Percentiles rank a stretch among this genome's conserved stretches.
phyloP scores from a whole-genome alignment of 2,113 vertebrate genomes.

The Centrocercus urophasianus region DNA sequence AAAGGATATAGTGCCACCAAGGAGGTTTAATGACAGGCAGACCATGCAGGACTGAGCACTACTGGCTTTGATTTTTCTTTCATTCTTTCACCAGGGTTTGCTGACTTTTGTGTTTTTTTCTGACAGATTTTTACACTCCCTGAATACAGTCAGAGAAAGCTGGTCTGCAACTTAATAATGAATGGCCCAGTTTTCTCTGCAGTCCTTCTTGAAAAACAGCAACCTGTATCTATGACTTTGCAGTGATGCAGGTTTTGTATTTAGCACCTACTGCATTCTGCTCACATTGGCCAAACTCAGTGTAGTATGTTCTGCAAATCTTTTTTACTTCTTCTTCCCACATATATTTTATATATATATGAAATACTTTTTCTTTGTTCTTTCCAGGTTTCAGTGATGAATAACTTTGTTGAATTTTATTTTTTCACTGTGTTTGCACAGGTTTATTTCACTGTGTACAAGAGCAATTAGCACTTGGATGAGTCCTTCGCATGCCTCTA shows the following conservation, averaged over 20 bases:
- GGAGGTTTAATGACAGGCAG: fast-evolving
- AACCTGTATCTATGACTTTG: background rate
- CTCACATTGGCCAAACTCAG: fast-evolving
- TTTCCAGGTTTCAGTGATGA: background rate
- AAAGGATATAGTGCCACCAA: fast-evolving
- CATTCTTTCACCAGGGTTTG: fast-evolving
- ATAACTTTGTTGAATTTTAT: background rate
- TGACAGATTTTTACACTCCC: background rate
- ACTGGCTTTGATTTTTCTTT: background rate
- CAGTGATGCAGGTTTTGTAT: background rate
- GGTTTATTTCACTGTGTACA: background rate
- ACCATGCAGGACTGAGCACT: fast-evolving
- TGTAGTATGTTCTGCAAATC: background rate
- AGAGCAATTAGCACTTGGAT: background rate
- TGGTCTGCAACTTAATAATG: background rate
- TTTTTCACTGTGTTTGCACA: background rate
- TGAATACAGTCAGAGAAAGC: background rate
- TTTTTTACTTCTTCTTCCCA: background rate
- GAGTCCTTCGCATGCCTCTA: background rate
- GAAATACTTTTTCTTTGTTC: background rate
- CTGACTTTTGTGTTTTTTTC: background rate
- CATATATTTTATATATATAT: background rate
- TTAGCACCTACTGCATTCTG: background rate
- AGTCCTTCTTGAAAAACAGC: background rate
- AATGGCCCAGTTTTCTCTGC: background rate